phyloP scores from a whole-genome alignment of 2,888 invertebrate species.

The Nephrotoma appendiculata region DNA sequence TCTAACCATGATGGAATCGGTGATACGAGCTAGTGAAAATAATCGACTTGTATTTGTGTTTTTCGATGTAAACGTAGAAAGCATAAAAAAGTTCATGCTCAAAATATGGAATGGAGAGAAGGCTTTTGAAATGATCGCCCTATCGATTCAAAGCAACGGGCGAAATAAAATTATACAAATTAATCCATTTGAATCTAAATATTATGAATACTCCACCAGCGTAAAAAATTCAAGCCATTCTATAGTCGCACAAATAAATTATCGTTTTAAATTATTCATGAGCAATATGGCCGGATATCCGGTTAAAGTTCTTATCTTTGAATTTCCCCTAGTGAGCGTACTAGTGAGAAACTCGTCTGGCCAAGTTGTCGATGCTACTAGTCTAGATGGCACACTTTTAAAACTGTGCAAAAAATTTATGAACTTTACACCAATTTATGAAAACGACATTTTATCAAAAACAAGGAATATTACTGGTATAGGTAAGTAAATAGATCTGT shows the following conservation, averaged over 20 bases:
- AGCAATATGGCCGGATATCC: not conserved
- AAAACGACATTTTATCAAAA: not conserved
- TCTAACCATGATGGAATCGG: not conserved
- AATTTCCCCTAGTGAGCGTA: not conserved
- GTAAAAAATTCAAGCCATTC: not conserved
- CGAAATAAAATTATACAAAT: not conserved
- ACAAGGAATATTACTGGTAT: not conserved
- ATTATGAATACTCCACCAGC: not conserved
- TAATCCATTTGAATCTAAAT: not conserved
- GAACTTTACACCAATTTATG: not conserved
- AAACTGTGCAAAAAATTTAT: not conserved
- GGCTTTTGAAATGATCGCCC: not conserved
- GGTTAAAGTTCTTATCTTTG: not conserved
- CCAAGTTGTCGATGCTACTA: not conserved
- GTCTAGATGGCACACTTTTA: not conserved
- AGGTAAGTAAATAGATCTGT: not conserved
- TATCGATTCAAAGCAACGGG: not conserved
- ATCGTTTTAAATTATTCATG: not conserved
- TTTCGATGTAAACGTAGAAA: not conserved
- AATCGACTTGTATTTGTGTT: not conserved
- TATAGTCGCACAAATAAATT: not conserved
- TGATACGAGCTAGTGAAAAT: not conserved
- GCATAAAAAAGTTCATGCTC: not conserved
- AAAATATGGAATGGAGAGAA: not conserved
- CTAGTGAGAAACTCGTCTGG: not conserved